Percentiles rank a stretch among this genome's conserved stretches.
phyloP scores from a whole-genome alignment of 92 coral and sea anemone genomes.

The Porites lobata region DNA sequence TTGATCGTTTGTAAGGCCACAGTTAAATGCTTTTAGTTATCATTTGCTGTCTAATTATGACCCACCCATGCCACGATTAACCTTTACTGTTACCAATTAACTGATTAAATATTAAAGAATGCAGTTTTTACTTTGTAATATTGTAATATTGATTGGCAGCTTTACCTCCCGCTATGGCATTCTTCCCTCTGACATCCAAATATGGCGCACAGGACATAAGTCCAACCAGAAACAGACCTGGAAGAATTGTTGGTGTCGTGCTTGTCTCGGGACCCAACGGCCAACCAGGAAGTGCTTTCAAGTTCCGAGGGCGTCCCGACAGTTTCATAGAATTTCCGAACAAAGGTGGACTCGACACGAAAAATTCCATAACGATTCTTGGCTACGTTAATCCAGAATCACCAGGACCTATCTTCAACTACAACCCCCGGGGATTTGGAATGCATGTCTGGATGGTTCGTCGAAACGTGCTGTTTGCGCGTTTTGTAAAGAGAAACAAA shows the following conservation, averaged over 20 bases:
- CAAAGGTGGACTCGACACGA: conserved; percentile 68
- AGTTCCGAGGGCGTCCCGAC: conserved; percentile 75
- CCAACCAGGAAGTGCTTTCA: conserved; percentile 68
- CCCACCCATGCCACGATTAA: too few relatives aligned
- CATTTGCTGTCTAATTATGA: too few relatives aligned
- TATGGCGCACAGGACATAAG: conserved; percentile 68
- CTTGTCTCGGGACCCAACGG: conserved; percentile 72
- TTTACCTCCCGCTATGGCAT: conserved; percentile 82
- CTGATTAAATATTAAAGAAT: too few relatives aligned
- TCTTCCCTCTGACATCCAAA: conserved; percentile 69
- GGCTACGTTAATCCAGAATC: conserved; percentile 75
- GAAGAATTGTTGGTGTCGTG: conserved; percentile 55
- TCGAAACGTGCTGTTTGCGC: conserved; percentile 54
- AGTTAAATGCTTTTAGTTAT: too few relatives aligned
- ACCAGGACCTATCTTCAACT: conserved; percentile 80
- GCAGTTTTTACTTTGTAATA: neutral
- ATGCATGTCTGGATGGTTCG: conserved; percentile 82
- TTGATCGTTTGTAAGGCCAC: too few relatives aligned
- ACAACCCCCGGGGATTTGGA: conserved; percentile 70
- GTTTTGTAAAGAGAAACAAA: conserved; percentile 70
- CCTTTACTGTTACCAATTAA: too few relatives aligned
- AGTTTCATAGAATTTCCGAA: conserved; percentile 85
- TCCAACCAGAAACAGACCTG: conserved; percentile 74
- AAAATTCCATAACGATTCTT: conserved; percentile 71
- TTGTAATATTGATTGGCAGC: conserved; percentile 20